Base-by-base conservation (phyloP, 2,113 vertebrate genomes). In the Capra hircus region DNA sequence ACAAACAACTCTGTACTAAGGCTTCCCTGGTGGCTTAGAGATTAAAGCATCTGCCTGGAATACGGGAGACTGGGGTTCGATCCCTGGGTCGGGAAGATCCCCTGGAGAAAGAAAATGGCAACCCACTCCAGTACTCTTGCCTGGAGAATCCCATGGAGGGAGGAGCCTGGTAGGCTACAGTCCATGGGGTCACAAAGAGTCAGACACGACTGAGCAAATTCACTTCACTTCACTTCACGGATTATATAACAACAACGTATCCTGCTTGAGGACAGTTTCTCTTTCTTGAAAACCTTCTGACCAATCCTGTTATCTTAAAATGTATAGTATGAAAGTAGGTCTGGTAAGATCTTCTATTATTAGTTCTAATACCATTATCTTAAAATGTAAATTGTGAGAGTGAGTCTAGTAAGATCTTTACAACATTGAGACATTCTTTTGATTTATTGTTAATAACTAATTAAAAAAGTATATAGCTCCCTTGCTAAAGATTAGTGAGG, bases 41-140 rank as follows among this genome's bases (percentile, higher is more conserved):
- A 3, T 59, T 59, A 59, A 59, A 27, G 10, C 57, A 59, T 59
- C 25, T 0, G 0, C 57, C 23, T 59, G 57, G 23, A 59, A 59
- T 5, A 25, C 0, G 0, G 57, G 57, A 59, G 57, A 59, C 10
- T 1, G 0, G 0, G 25, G 57, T 59, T 59, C 0, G 4, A 59
- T 59, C 57, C 57, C 57, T 59, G 23, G 10, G 57, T 59, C 0
- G 7, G 57, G 57, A 27, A 59, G 57, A 12, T 27, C 10, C 57
- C 25, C 25, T 27, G 57, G 23, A 27, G 57, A 59, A 11, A 25
- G 57, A 59, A 59, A 59, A 59, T 59, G 57, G 57, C 25, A 59
- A 59, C 57, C 57, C 23, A 59, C 25, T 59, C 10, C 25, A 59
- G 57, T 59, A 27, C 25, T 27, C 57, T 59, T 59, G 25, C 10